A percentile compares a stretch with the other conserved stretches of the same genome.
phyloP scores from a whole-genome alignment of 2,888 invertebrate species.

The Eucera pruinosa region DNA sequence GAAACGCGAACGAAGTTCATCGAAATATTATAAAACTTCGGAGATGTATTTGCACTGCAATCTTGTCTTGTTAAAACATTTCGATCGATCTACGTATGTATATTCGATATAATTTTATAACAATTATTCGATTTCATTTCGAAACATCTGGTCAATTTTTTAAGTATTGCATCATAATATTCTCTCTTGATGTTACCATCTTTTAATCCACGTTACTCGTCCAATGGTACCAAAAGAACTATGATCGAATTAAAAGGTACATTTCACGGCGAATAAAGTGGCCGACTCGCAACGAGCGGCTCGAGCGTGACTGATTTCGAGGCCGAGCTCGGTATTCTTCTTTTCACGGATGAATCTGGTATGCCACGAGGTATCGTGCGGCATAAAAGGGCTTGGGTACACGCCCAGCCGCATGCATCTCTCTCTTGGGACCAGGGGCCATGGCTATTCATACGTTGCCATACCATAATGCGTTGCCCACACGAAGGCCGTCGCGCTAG shows the following conservation, averaged over 20 bases:
- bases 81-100: too few species aligned
- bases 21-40: too few species aligned
- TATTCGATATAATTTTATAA: too few species aligned
- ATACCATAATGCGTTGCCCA: slow-evolving; percentile 63
- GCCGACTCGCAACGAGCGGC: slow-evolving; percentile 13
- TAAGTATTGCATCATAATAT: too few species aligned
- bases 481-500: slow-evolving; percentile 41
- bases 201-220: not conserved
- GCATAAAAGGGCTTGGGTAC: slow-evolving; percentile 65
- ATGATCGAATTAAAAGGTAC: slow-evolving; percentile 25
- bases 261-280: slow-evolving; percentile 17
- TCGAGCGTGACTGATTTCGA: slow-evolving; percentile 54
- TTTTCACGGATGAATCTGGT: slow-evolving; percentile 59
- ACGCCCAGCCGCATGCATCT: slow-evolving; percentile 67
- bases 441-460: slow-evolving; percentile 66
- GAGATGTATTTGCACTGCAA: too few species aligned
- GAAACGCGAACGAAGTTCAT: too few species aligned
- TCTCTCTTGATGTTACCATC: too few species aligned
- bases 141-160: too few species aligned
- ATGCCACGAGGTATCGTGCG: slow-evolving; percentile 59
- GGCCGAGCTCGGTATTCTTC: slow-evolving; percentile 44
- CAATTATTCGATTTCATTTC: too few species aligned
- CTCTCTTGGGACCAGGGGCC: slow-evolving; percentile 61
- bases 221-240: not conserved
- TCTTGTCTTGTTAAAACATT: too few species aligned